Base-by-base conservation (phyloP, 2,113 vertebrate genomes). In the Anser brachyrhynchus region DNA sequence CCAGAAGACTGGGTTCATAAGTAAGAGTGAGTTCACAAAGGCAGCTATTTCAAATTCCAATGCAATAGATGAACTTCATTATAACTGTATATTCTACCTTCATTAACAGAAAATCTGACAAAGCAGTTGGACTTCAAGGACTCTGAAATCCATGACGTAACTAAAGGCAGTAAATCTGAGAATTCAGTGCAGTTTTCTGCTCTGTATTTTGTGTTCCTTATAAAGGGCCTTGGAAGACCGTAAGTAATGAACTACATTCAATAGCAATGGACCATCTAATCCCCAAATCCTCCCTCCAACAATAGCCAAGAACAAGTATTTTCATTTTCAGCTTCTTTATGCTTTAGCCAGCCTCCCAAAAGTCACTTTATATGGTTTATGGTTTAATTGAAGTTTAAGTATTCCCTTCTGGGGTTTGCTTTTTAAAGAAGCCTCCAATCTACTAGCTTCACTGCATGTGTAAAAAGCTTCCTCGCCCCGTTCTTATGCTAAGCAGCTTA, bases 211-310 rank as follows among this genome's bases (percentile, higher is more conserved):
- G 43, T 4, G 13, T 20, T 92, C 6, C 2, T 61, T 17, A 5
- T 74, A 86, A 90, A 83, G 62, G 67, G 46, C 70, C 85, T 84
- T 71, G 44, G 62, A 94, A 89, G 29, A 65, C 26, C 9, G 4
- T 39, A 88, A 41, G 66, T 57, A 84, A 72, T 41, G 16, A 74
- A 64, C 62, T 61, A 17, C 70, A 66, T 51, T 90, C 75, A 80
- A 54, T 58, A 82, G 87, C 80, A 96, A 82, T 75, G 70, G 91
- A 78, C 43, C 84, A 82, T 78, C 80, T 96, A 96, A 95, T 84
- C 84, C 70, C 51, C 2, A 95, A 95, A 97, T 89, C 89, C 70
- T 79, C 70, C 69, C 84, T 61, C 57, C 0, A 87, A 89, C 70
- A 89, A 95, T 41, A 82, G 77, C 91, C 87, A 95, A 94, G 77